Base-by-base conservation (phyloP, 2,113 vertebrate genomes). In the Leptobrachium leishanense region DNA sequence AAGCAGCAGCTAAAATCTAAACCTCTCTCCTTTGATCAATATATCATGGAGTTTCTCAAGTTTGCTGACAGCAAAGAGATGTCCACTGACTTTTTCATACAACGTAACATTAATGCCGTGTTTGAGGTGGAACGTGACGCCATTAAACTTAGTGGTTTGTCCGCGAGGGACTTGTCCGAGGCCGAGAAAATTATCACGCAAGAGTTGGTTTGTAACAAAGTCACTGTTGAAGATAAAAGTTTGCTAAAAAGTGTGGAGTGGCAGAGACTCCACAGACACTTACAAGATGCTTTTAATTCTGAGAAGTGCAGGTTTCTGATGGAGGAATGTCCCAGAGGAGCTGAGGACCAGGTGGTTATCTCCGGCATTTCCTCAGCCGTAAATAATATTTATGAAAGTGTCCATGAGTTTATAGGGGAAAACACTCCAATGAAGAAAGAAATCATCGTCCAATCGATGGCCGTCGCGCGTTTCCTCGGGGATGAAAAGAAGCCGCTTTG, bases 41-140 rank as follows among this genome's bases (percentile, higher is more conserved):
- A 82, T 57, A 1, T 97, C 74, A 82, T 93, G 6, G 59, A 80
- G 2, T 94, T 94, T 82, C 79, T 98, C 40, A 86, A n/a, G n/a
- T 2, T 1, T 5, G 85, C 84, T 11, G 75, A 94, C 55, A 81
- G 75, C 43, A 85, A 89, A 55, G 82, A 89, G 69, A 77, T 90
- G 1, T 95, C 91, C 3, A 68, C 82, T 3, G 53, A 0, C 13
- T 81, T 98, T 40, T 94, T 98, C 44, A 82, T 62, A 80, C 83
- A 76, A 6, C 76, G 91, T 63, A 85, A 86, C 2, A 93, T 95
- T 50, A 86, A 89, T 82, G 89, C 90, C 10, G 82, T 87, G 3
- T 91, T 92, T 79, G 88, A 93, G 43, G 86, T 94, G 62, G 68
- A 84, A 15, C 69, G 41, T 31, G 13, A 82, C 2, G 62, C 50